phyloP scores from a whole-genome alignment of 2,888 invertebrate genomes.

The Fabriciana adippe region DNA sequence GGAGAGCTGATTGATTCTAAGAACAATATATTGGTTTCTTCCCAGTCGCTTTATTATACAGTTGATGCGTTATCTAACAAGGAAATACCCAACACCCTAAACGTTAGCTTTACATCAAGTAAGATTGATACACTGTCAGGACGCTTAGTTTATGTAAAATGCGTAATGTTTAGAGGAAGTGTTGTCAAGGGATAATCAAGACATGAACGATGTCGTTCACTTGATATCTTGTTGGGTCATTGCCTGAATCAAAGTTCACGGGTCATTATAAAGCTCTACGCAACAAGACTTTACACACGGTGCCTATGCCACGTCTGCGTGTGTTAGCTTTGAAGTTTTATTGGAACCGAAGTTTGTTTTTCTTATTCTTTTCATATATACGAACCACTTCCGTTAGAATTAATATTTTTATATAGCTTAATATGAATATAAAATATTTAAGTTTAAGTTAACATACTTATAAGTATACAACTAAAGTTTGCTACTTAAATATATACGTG shows the following conservation, averaged over 20 bases:
- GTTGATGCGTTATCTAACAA: slow-evolving; percentile 41
- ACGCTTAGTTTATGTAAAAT: slow-evolving; percentile 37
- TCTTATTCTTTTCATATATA: not conserved
- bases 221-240: slow-evolving; percentile 66
- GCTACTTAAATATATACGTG: no score
- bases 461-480: no score
- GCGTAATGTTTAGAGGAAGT: slow-evolving; percentile 61
- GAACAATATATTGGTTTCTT: slow-evolving; percentile 29
- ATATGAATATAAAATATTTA: no score
- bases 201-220: slow-evolving; percentile 74
- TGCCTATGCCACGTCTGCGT: not conserved
- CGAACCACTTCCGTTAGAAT: no score
- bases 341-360: slow-evolving; percentile 12
- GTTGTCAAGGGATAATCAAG: slow-evolving; percentile 72
- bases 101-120: slow-evolving; percentile 37
- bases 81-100: slow-evolving; percentile 39
- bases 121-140: slow-evolving; percentile 42
- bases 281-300: slow-evolving; percentile 18
- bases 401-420: no score
- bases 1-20: slow-evolving; percentile 29
- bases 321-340: slow-evolving; percentile 21
- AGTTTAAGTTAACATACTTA: no score
- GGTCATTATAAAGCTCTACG: slow-evolving; percentile 45
- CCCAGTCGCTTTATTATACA: slow-evolving; percentile 25
- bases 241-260: slow-evolving; percentile 64